Evolutionary conservation across 2,113 vertebrate species (phyloP).

Genomic region (Hyperoodon ampullatus): DNA sequence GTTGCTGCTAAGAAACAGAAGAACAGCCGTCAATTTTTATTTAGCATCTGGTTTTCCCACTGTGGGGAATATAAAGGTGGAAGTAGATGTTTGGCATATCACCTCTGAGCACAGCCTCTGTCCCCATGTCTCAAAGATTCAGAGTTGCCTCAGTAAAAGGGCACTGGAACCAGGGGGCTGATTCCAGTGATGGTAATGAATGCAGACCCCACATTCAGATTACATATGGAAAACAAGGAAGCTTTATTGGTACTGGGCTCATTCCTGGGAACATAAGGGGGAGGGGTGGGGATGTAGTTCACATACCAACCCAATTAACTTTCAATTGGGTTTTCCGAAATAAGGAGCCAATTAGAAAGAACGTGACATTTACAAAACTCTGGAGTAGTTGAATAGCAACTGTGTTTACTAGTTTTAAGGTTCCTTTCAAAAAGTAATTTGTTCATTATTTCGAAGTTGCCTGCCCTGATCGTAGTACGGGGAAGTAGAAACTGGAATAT

Average conservation of each 20-base stretch:
- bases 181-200: conserved; percentile 52
- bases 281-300: conserved; percentile 39
- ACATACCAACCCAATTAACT: conserved; percentile 77
- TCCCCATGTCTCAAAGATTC: background rate
- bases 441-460: conserved; percentile 64
- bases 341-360: conserved; percentile 72
- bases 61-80: conserved; percentile 30
- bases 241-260: conserved; percentile 53
- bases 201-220: conserved; percentile 57
- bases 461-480: background rate
- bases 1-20: conserved; percentile 18
- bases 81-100: background rate
- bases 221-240: conserved; percentile 62
- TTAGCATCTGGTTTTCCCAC: conserved; percentile 40
- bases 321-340: conserved; percentile 68
- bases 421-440: conserved; percentile 72
- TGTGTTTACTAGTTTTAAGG: conserved; percentile 71
- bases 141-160: background rate
- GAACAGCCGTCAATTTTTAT: conserved; percentile 42
- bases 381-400: conserved; percentile 66
- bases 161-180: background rate
- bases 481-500: conserved; percentile 50
- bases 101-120: background rate
- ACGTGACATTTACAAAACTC: conserved; percentile 72
- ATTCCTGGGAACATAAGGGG: conserved; percentile 53